Evolutionary conservation across 1,140 invertebrate species (phyloP).

Genomic region (Drosophila lini): DNA sequence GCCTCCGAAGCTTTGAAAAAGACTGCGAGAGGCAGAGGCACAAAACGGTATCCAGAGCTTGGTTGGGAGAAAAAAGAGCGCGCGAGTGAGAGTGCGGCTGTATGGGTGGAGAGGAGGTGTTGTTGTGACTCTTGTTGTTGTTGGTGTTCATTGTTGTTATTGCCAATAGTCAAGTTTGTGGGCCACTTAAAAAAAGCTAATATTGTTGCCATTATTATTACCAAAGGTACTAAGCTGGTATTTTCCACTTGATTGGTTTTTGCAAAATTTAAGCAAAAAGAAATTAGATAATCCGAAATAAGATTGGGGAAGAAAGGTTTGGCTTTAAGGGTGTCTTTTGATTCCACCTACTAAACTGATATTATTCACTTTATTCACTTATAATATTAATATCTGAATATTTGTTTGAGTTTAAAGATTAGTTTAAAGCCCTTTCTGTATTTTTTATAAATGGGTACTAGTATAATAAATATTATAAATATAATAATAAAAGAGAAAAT

Average conservation of each 20-base stretch:
- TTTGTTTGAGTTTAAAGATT: not conserved
- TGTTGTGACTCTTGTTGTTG: conserved; percentile 8
- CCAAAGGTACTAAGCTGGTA: conserved; percentile 25
- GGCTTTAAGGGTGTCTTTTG: too few species aligned
- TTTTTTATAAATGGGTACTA: not conserved
- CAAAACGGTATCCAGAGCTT: conserved; percentile 17
- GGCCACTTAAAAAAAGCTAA: conserved; percentile 45
- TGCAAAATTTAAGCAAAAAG: conserved; percentile 1
- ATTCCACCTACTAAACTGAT: not conserved
- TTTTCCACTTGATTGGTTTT: conserved; percentile 45
- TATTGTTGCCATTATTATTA: conserved; percentile 27
- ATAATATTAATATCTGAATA: not conserved
- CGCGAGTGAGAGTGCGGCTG: not conserved
- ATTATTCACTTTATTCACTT: not conserved
- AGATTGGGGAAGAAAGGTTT: not conserved
- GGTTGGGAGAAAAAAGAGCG: conserved; percentile 5
- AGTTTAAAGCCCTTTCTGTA: not conserved
- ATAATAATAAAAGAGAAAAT: not conserved
- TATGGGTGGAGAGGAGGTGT: conserved; percentile 21
- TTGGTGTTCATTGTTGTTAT: conserved; percentile 38
- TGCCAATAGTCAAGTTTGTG: conserved; percentile 43
- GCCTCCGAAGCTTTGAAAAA: conserved; percentile 69
- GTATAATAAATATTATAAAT: not conserved
- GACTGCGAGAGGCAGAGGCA: conserved; percentile 61
- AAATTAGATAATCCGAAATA: not conserved